A percentile compares a stretch with the other conserved stretches of the same genome.
Evolutionary conservation across 2,113 vertebrate genomes (phyloP).

Genomic region (Pogonocichla stellata): DNA sequence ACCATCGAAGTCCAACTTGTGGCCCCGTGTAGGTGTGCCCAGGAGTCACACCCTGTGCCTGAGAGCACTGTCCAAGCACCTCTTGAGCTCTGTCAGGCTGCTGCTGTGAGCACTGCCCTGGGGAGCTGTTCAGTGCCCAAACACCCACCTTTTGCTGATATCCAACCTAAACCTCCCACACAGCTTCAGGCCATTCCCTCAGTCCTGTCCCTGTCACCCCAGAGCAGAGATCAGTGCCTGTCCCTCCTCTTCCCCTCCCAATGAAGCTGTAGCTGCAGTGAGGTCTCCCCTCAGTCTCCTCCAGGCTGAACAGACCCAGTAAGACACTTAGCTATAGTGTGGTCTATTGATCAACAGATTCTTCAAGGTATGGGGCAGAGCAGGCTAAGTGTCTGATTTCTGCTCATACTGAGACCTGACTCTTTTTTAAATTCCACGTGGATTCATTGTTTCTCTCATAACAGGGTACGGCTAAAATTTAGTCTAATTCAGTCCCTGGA

Average conservation of each 20-base stretch:
- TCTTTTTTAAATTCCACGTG: neutral
- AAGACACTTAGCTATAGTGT: neutral
- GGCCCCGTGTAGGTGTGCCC: neutral
- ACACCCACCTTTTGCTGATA: fast-evolving
- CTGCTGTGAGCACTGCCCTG: neutral
- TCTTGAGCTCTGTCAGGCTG: neutral
- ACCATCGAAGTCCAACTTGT: neutral
- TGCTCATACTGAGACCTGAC: neutral
- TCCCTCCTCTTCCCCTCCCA: fast-evolving
- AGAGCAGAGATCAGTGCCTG: neutral
- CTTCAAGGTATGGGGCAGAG: neutral
- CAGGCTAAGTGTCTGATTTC: neutral
- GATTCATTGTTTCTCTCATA: neutral
- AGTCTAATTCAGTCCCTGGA: neutral
- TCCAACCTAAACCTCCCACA: neutral
- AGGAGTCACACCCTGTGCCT: neutral
- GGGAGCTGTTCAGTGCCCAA: neutral
- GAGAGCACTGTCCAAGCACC: neutral
- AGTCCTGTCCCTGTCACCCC: neutral
- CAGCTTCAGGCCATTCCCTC: neutral
- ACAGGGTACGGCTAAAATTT: neutral
- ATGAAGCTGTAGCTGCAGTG: neutral
- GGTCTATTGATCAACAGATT: neutral
- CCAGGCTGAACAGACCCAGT: neutral
- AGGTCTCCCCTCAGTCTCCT: no score